Percentiles rank a stretch among this genome's conserved stretches.
Evolutionary conservation across 2,113 vertebrate genomes (phyloP).

Genomic region (Ornithorhynchus anatinus): DNA sequence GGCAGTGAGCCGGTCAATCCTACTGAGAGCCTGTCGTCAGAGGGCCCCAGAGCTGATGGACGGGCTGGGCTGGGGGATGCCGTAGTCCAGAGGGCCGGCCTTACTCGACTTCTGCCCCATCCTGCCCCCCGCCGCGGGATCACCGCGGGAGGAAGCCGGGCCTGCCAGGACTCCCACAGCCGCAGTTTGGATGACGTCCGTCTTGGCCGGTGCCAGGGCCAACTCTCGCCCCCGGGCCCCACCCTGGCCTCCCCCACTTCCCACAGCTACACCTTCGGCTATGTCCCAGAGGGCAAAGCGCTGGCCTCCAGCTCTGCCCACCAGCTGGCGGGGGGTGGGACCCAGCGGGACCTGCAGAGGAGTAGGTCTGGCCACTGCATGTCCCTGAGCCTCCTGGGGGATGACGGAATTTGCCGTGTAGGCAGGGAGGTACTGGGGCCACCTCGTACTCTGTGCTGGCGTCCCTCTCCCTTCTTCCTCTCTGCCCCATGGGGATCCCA

Average conservation of each 20-base stretch:
- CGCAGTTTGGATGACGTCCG: constrained; percentile 78
- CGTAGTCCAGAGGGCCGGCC: neutral
- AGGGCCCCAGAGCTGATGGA: neutral
- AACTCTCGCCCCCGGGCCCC: constrained; percentile 48
- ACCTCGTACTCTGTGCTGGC: too few relatives aligned
- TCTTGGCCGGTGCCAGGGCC: constrained; percentile 47
- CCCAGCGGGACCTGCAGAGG: constrained; percentile 76
- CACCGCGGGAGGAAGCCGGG: constrained; percentile 39
- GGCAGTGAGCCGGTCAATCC: too few relatives aligned
- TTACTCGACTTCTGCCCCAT: neutral
- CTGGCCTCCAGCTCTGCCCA: constrained; percentile 62
- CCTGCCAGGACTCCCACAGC: constrained; percentile 69
- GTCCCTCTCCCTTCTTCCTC: too few relatives aligned
- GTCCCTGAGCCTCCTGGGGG: constrained; percentile 77
- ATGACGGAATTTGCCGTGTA: constrained; percentile 83
- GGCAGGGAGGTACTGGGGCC: too few relatives aligned
- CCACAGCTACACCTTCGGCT: constrained; percentile 77
- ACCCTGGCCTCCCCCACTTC: constrained; percentile 68
- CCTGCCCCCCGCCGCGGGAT: constrained; percentile 57
- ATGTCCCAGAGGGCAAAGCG: constrained; percentile 61
- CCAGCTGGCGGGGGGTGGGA: constrained; percentile 67
- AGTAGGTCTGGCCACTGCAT: constrained; percentile 80
- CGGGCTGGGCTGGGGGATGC: rapidly evolving
- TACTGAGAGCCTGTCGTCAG: neutral
- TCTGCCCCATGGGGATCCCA: too few relatives aligned